A percentile compares a stretch with the other conserved stretches of the same genome.
Conservation (phyloP, 2,797 vertebrate genomes). For the Characodon lateralis region DNA sequence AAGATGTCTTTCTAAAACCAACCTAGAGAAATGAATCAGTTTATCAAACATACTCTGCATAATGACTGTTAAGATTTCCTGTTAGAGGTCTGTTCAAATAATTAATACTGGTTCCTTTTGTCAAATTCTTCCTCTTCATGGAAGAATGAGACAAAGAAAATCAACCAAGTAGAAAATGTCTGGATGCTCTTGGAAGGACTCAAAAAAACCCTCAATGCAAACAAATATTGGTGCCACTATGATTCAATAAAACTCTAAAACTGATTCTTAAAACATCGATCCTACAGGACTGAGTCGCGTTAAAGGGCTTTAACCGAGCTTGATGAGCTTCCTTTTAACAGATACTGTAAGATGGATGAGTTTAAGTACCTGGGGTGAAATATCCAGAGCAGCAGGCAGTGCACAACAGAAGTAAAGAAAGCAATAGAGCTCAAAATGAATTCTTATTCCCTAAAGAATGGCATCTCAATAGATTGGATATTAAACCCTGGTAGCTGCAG, state of each 20-base stretch:
- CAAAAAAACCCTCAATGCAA: too few species aligned
- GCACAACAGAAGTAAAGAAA: not conserved
- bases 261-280: too few species aligned
- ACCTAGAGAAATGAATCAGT: not conserved
- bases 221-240: too few species aligned
- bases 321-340: too few species aligned
- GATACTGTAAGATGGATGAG: not conserved
- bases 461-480: not conserved
- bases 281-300: too few species aligned
- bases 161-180: not conserved
- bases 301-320: too few species aligned
- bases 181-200: not conserved
- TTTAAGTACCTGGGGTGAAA: not conserved
- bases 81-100: not conserved
- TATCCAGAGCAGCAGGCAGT: not conserved
- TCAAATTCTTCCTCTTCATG: not conserved
- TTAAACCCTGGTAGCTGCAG: not conserved
- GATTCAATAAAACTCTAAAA: too few species aligned
- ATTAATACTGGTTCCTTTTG: not conserved
- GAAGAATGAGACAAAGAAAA: not conserved
- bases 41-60: not conserved
- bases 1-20: not conserved
- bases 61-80: not conserved
- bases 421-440: not conserved
- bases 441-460: too few species aligned